Conservation (phyloP, 2,113 vertebrate species). For the Dinomys branickii region DNA sequence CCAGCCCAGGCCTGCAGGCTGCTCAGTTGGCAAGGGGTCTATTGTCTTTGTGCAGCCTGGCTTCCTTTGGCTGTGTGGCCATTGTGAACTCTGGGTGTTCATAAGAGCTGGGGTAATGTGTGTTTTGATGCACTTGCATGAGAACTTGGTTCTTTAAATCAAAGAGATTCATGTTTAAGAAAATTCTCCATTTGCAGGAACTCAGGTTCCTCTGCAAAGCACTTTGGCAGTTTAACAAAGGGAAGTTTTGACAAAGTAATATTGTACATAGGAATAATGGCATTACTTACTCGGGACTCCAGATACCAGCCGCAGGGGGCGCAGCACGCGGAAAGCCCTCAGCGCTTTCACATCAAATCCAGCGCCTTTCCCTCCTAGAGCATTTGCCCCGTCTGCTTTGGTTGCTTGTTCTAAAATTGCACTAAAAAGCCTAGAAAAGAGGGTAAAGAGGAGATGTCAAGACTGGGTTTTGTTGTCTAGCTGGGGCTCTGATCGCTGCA, state of each 20-base stretch:
- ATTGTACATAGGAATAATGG: background rate
- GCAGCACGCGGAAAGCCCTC: constrained; percentile 96
- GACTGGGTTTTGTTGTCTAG: background rate
- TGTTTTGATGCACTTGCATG: background rate
- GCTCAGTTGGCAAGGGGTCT: background rate
- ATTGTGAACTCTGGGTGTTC: background rate
- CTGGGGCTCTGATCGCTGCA: background rate
- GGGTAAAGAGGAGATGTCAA: constrained; percentile 75
- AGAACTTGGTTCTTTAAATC: constrained; percentile 2
- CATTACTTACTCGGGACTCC: constrained; percentile 97
- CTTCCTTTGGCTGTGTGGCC: background rate
- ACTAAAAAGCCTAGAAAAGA: constrained; percentile 95
- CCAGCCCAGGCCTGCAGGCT: background rate
- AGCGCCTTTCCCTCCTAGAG: constrained; percentile 97
- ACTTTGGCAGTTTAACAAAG: background rate
- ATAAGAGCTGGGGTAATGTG: background rate
- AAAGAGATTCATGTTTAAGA: constrained; percentile 2
- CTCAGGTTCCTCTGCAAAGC: background rate
- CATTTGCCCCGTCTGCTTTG: constrained; percentile 95
- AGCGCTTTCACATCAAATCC: constrained; percentile 99
- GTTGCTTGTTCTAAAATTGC: constrained; percentile 99
- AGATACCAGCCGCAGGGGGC: constrained; percentile 96
- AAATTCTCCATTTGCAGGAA: background rate
- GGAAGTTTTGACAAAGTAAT: background rate
- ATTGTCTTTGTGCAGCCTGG: background rate